Conservation (phyloP, 2,888 invertebrate species). For the Lasioglossum vierecki region DNA sequence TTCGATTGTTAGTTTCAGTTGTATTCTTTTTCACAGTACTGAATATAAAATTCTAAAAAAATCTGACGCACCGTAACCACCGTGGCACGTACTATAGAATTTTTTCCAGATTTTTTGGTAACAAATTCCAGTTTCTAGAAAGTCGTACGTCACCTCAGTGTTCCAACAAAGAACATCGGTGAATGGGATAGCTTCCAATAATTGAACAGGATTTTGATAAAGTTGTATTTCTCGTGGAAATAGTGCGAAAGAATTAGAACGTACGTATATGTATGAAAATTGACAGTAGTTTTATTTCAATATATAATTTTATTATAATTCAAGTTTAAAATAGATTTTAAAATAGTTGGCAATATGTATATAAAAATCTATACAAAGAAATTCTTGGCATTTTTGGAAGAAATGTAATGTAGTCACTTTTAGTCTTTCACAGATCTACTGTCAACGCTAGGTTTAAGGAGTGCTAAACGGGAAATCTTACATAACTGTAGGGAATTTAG, state of each 20-base stretch:
- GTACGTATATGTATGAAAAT: too few relatives aligned
- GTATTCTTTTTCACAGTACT: background rate
- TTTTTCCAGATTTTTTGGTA: background rate
- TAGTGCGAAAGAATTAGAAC: background rate
- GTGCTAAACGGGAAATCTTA: too few relatives aligned
- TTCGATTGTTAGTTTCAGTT: background rate
- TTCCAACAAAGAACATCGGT: background rate
- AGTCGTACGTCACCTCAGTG: background rate
- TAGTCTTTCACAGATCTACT: too few relatives aligned
- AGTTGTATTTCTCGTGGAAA: background rate
- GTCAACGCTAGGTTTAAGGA: too few relatives aligned
- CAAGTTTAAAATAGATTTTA: too few relatives aligned
- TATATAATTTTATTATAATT: too few relatives aligned
- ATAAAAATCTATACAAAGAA: too few relatives aligned
- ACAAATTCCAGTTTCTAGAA: background rate
- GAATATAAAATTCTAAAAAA: background rate
- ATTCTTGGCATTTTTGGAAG: too few relatives aligned
- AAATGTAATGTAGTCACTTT: too few relatives aligned
- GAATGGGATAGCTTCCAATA: background rate
- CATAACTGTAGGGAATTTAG: background rate
- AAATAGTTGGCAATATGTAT: too few relatives aligned
- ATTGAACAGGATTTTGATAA: background rate
- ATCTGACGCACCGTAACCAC: background rate
- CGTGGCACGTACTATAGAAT: background rate
- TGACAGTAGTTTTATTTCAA: too few relatives aligned